Evolutionary conservation across 2,888 invertebrate species (phyloP).

Genomic region (Sinhomidia bicolor): DNA sequence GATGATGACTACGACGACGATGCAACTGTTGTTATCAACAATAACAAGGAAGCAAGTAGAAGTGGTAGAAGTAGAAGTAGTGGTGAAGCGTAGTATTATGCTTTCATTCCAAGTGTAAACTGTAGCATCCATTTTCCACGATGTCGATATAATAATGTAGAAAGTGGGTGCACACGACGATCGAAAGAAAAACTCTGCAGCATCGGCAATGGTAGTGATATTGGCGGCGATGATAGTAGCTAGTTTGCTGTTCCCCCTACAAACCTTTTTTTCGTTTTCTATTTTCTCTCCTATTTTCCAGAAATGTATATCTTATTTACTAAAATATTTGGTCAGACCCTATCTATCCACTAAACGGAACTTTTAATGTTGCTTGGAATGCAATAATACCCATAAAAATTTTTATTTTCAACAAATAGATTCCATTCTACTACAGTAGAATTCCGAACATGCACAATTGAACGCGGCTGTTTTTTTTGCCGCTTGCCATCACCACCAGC

Average conservation of each 20-base stretch:
- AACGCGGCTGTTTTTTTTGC: background rate
- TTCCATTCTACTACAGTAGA: background rate
- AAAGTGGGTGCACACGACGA: conserved; percentile 14
- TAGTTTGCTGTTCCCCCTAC: background rate
- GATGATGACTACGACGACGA: too few relatives aligned
- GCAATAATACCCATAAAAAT: conserved; percentile 20
- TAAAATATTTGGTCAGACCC: background rate
- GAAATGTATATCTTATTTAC: background rate
- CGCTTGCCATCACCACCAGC: too few relatives aligned
- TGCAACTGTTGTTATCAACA: background rate
- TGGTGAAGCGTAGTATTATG: background rate
- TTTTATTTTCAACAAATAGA: background rate
- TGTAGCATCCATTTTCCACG: background rate
- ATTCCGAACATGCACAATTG: background rate
- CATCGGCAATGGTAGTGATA: background rate
- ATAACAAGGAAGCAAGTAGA: background rate
- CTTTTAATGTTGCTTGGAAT: conserved; percentile 35
- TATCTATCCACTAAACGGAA: background rate
- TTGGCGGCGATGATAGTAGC: background rate
- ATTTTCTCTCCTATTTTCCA: background rate
- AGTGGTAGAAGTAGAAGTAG: background rate
- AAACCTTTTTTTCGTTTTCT: background rate
- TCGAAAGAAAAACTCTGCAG: conserved; percentile 21
- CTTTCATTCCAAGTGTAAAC: conserved; percentile 8
- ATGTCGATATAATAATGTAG: conserved; percentile 28